Conservation (phyloP, 2,797 vertebrate species). For the Enteromius afrohamiltoni region DNA sequence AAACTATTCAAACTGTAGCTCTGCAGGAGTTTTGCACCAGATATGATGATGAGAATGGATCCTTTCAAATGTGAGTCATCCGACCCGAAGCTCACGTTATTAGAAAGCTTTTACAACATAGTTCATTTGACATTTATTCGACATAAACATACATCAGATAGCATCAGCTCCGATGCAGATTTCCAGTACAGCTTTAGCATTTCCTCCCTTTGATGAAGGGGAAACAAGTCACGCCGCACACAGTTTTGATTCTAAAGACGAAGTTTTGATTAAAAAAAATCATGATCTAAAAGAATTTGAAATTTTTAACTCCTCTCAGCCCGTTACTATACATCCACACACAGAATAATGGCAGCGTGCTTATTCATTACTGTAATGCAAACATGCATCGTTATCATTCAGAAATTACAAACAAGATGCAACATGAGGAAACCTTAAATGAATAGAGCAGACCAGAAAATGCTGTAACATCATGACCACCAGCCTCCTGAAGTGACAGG, state of each 20-base stretch:
- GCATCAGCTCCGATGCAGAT: neutral
- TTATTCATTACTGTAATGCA: conserved; percentile 15
- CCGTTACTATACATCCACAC: neutral
- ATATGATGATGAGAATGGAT: conserved; percentile 21
- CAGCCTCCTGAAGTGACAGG: conserved; percentile 12
- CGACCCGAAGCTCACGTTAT: conserved; percentile 22
- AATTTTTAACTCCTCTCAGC: neutral
- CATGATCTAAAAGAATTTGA: neutral
- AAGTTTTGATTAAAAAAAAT: neutral
- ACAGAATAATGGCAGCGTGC: neutral
- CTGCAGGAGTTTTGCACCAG: conserved; percentile 33
- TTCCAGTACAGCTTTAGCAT: conserved; percentile 9
- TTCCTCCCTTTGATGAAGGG: conserved; percentile 1
- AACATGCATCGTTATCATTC: neutral
- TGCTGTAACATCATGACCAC: conserved; percentile 9
- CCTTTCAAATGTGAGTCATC: conserved; percentile 42
- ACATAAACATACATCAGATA: conserved; percentile 26
- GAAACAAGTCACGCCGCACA: neutral
- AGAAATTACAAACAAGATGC: conserved; percentile 9
- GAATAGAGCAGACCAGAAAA: conserved; percentile 2
- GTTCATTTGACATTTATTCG: conserved; percentile 29
- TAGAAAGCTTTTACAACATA: conserved; percentile 35
- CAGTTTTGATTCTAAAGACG: neutral
- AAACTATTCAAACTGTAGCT: conserved; percentile 24
- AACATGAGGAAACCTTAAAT: neutral